Evolutionary conservation across 1,140 invertebrate species (phyloP), one percentile per base, ranked within the genome.

Genomic region (Copidosoma floridanum): DNA sequence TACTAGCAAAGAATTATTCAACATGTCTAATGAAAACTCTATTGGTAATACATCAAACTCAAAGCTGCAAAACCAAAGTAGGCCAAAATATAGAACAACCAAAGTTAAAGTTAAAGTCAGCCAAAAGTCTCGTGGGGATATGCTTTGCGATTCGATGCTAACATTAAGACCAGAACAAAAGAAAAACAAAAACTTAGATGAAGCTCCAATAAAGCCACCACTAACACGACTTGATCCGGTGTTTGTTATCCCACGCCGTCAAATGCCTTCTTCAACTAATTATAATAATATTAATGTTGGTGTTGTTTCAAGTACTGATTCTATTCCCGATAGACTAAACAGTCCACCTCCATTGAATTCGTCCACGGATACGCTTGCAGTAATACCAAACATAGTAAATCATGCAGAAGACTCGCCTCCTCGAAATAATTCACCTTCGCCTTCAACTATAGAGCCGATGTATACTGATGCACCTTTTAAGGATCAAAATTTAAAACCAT

Each of bases 71-170:
- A 43, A 58, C 10, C 4, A n/a, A 8, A 21, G 3, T 11, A 57
- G 10, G 29, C 40, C 54, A n/a, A 53, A 38, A n/a, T 11, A 29
- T 52, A 57, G 27, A 37, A 53, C 35, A 1, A 57, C 40, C 12
- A 57, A 5, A 23, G 61, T 63, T 4, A 63, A 63, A 48, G 54
- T 29, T 7, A 63, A 63, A 53, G 41, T 63, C 29, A 53, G 54
- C 23, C 21, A 16, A n/a, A 63, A 41, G 53, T 40, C 48, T 11
- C 38, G 61, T 4, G 50, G 55, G 5, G 54, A 57, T 40, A 63
- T 57, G 54, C 35, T 63, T n/a, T 63, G 50, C 53, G 61, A 63
- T 21, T 43, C 48, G n/a, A 63, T 63, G 61, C 40, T 37, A 40
- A 41, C 7, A 21, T 18, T 47, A 41, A 52, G 12, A 35, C 48